Evolutionary conservation across 1,140 invertebrate genomes (phyloP), one percentile per base, ranked within the genome.

Genomic region (Araneus ventricosus): DNA sequence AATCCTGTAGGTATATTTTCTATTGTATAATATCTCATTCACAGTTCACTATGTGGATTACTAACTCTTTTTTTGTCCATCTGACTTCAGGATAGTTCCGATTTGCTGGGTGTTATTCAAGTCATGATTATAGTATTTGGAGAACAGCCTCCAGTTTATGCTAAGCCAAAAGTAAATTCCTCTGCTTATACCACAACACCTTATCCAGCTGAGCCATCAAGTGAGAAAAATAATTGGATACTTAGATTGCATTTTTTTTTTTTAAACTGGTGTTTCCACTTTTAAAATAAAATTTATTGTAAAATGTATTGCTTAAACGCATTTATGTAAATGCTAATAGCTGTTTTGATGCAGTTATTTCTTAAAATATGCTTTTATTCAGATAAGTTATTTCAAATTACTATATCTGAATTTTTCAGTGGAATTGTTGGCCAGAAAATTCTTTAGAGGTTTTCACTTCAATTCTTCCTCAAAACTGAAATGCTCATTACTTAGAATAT

Each of bases 121-220:
- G 97, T 99, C 59, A 98, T 99, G 97, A 97, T 98, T 90, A 96
- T 97, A 85, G 97, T 97, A 39, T 99, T 99, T 96, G 98, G 99
- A 59, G 99, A 99, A 93, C 96, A 97, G 94, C 99, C 99, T 88
- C 99, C 99, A 45, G 98, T 99, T 1, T 99, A 97, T 96, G 93
- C 96, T 14, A 95, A 95, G 93, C 95, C 94, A 67, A 94, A 94
- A 93, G 41, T 63, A 39, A 93, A 85, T 6, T 92, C 92, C 52
- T 84, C 94, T 82, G 45, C 70, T 41, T 87, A 86, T 79, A 94
- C 93, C 87, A 52, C 63, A 57, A 67, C 94, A 70, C 94, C 94
- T 10, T 94, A 95, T 94, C 94, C 94, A 34, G 67, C 93, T 52
- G 89, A 92, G 70, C 88, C 94, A 95, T 96, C 96, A 52, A 96